Percentiles rank a stretch among this genome's conserved stretches.
phyloP scores from a whole-genome alignment of 2,113 vertebrate genomes.

The Ibidorhyncha struthersii region DNA sequence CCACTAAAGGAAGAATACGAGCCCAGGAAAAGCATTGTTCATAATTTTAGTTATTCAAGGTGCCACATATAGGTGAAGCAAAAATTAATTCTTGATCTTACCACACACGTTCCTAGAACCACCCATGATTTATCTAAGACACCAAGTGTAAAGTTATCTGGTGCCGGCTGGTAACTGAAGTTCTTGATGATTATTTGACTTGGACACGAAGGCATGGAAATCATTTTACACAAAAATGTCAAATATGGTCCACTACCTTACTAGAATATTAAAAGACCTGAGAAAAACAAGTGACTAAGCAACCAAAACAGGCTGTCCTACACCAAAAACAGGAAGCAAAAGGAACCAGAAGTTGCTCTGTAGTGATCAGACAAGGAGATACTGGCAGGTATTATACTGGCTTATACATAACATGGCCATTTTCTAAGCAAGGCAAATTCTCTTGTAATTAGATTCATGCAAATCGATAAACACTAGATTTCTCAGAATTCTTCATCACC shows the following conservation, averaged over 20 bases:
- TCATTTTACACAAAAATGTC: not conserved
- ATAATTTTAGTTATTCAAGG: not conserved
- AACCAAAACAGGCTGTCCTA: not conserved
- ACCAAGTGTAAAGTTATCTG: not conserved
- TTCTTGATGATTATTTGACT: not conserved
- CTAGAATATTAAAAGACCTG: not conserved
- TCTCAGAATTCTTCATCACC: not conserved
- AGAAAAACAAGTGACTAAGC: not conserved
- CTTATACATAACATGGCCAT: not conserved
- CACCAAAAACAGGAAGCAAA: not conserved
- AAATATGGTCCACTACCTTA: not conserved
- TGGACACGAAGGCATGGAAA: not conserved
- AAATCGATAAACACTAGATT: not conserved
- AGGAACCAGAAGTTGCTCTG: not conserved
- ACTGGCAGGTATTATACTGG: not conserved
- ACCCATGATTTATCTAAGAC: not conserved
- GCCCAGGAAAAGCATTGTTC: not conserved
- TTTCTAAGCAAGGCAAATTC: not conserved
- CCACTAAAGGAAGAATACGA: not conserved
- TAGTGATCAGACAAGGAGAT: not conserved
- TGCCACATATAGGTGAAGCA: not conserved
- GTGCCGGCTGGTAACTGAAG: not conserved
- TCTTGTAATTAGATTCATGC: not conserved
- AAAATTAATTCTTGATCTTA: not conserved
- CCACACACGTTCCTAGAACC: not conserved